Evolutionary conservation across 2,113 vertebrate genomes (phyloP).

Genomic region (Mus musculus): DNA sequence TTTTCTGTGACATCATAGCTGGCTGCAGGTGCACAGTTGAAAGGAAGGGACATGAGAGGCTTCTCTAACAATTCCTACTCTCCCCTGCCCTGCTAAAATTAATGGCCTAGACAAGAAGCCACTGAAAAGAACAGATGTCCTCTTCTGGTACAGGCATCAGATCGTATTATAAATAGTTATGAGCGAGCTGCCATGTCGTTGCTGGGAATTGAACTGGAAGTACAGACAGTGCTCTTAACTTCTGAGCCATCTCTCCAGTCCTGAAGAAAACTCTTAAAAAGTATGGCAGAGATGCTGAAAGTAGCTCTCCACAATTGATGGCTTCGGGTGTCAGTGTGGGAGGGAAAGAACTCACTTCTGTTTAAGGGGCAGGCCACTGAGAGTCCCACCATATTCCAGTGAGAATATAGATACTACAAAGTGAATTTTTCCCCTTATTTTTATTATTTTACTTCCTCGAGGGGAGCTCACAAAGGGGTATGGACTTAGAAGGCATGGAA

Average conservation of each 20-base stretch:
- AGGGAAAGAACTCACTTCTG: neutral
- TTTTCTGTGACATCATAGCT: neutral
- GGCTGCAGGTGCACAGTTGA: neutral
- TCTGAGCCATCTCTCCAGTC: too few species aligned
- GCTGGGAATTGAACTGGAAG: too few species aligned
- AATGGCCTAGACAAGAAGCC: neutral
- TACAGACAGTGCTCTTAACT: too few species aligned
- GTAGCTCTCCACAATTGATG: neutral
- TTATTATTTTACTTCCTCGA: neutral
- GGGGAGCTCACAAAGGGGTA: neutral
- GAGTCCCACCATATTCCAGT: neutral
- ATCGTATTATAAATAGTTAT: too few species aligned
- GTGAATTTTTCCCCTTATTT: neutral
- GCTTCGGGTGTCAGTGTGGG: neutral
- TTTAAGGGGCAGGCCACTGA: neutral
- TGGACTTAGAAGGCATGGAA: neutral
- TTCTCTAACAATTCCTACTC: neutral
- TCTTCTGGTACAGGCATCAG: too few species aligned
- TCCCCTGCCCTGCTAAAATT: neutral
- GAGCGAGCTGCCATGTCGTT: too few species aligned
- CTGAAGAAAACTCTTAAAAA: neutral
- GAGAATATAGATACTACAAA: neutral
- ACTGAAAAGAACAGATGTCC: neutral
- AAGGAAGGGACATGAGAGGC: neutral
- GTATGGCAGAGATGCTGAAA: neutral